Conservation (phyloP, 2,113 vertebrate species). For the Herpailurus yagouaroundi region DNA sequence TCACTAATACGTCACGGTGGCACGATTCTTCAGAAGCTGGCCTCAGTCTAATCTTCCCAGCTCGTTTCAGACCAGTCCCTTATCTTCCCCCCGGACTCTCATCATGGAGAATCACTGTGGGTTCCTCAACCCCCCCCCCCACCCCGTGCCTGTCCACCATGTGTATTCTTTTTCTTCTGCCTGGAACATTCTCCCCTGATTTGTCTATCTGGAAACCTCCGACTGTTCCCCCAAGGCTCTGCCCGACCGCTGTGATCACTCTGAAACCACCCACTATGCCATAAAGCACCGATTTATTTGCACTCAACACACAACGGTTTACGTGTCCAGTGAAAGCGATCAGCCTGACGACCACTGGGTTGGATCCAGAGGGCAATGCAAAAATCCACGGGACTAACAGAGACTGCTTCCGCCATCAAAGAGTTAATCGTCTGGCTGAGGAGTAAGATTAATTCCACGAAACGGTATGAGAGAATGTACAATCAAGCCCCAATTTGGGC, state of each 20-base stretch:
- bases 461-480: conserved; percentile 38
- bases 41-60: not conserved
- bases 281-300: not conserved
- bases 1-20: not conserved
- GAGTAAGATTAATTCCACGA: not conserved
- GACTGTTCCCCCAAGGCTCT: not conserved
- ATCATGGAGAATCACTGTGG: not conserved
- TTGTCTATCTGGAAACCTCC: not conserved
- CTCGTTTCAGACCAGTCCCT: not conserved
- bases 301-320: not conserved
- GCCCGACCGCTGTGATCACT: not conserved
- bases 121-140: not conserved
- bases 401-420: not conserved
- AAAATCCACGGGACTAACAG: not conserved
- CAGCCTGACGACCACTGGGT: not conserved
- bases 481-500: conserved; percentile 37
- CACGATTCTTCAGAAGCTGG: not conserved
- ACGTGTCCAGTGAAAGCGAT: not conserved
- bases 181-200: not conserved
- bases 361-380: not conserved
- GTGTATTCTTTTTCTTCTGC: not conserved
- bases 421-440: not conserved
- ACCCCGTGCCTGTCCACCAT: not conserved
- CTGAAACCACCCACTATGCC: not conserved
- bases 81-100: not conserved